Base-by-base conservation (phyloP, 2,888 invertebrate species). In the Cybosia mesomella region DNA sequence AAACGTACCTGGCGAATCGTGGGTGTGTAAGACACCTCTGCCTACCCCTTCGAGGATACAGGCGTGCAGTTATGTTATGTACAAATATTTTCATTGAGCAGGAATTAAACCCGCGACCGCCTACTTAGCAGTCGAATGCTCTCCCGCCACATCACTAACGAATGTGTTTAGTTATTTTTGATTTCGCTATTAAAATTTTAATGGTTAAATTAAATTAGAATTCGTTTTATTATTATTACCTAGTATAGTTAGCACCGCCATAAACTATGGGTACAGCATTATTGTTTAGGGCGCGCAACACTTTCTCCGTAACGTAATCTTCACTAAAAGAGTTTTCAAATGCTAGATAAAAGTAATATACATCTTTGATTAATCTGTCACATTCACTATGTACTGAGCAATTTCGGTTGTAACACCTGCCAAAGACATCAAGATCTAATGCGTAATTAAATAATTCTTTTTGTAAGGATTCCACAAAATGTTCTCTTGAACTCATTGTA, bases 271-370 rank as follows among this genome's bases (percentile, higher is more conserved):
- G 92, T 2, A 92, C 79, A 0, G 87, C 82, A 54, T 87, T 81
- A 71, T 90, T 80, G 36, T 86, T 77, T 53, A 92, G 79, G 0
- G 86, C 86, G 28, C 81, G 72, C 24, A 91, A 71, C 65, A 92
- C 62, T 73, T 92, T 92, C 73, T 92, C 92, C 2, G 92, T 91
- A 0, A 91, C 91, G 61, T 91, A 60, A 43, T 60, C 60, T 60
- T 60, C 28, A n/a, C 43, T 43, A 10, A 43, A 43, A 28, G 43
- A 43, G 28, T 60, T 60, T 43, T 60, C 60, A 10, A 60, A 60
- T 10, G 60, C 39, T 8, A 60, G 24, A 24, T 43, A 60, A 60
- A 60, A 60, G 10, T 28, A 60, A 60, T 49, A 61, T 4, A 3
- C 2, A 8, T 61, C 28, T 61, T 28, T 49, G 24, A 49, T 28